Conservation (phyloP, 2,888 invertebrate species). For the Laspeyria flexula region DNA sequence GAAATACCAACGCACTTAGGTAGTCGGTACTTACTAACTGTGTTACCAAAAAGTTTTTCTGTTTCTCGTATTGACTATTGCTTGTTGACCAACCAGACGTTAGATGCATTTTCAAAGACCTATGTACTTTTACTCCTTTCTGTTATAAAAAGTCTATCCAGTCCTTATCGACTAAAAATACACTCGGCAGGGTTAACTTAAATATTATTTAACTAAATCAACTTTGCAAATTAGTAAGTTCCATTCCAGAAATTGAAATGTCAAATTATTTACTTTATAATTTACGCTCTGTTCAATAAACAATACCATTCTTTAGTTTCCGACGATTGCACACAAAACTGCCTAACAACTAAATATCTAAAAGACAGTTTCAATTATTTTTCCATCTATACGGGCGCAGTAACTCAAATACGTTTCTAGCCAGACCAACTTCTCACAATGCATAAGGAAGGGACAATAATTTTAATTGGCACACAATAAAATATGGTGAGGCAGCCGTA, state of each 20-base stretch:
- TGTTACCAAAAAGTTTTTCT: too few relatives aligned
- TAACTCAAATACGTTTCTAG: conserved; percentile 40
- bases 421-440: conserved; percentile 44
- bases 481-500: conserved; percentile 72
- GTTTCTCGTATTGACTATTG: too few relatives aligned
- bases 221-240: too few relatives aligned
- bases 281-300: conserved; percentile 1
- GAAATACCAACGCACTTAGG: too few relatives aligned
- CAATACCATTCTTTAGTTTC: conserved; percentile 6
- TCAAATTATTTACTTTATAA: not conserved
- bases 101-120: too few relatives aligned
- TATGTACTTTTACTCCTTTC: too few relatives aligned
- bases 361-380: conserved; percentile 38
- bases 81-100: too few relatives aligned
- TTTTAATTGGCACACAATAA: conserved; percentile 83
- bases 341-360: conserved; percentile 29
- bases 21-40: too few relatives aligned
- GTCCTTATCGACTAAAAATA: too few relatives aligned
- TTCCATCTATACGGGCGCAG: conserved; percentile 30
- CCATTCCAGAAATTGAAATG: conserved; percentile 1
- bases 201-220: too few relatives aligned
- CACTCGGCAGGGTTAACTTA: too few relatives aligned
- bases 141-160: too few relatives aligned
- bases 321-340: conserved; percentile 6
- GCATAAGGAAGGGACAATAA: conserved; percentile 65